Evolutionary conservation across 2,888 invertebrate genomes (phyloP).

Genomic region (Sceliomorpha sp.): DNA sequence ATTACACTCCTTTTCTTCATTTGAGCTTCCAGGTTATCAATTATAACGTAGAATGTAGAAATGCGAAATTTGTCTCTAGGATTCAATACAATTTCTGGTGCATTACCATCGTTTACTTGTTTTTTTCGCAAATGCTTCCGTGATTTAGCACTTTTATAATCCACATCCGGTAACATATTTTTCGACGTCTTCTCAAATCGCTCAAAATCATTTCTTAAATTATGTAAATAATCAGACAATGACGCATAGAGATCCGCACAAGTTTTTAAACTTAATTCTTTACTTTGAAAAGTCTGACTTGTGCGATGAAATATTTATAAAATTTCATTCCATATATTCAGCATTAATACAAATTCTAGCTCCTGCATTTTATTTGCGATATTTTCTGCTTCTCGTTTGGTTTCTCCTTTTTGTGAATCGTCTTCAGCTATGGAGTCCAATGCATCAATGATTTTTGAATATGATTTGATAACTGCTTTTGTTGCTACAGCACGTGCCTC

Average conservation of each 20-base stretch:
- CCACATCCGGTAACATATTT: conserved; percentile 26
- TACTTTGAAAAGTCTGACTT: conserved; percentile 16
- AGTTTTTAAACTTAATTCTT: conserved; percentile 21
- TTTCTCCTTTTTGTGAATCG: not conserved
- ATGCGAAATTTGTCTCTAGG: conserved; percentile 28
- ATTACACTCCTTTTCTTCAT: conserved; percentile 23
- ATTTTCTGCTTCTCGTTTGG: not conserved
- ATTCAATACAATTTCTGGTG: conserved; percentile 13
- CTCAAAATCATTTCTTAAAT: conserved; percentile 17
- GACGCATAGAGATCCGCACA: conserved; percentile 17
- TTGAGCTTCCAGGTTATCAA: conserved; percentile 21
- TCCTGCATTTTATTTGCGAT: conserved; percentile 1
- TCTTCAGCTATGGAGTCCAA: conserved; percentile 11
- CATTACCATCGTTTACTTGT: conserved; percentile 28
- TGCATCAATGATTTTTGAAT: conserved; percentile 18
- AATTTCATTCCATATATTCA: conserved; percentile 31
- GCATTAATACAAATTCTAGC: conserved; percentile 15
- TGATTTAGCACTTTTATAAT: conserved; percentile 21
- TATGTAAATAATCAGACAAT: conserved; percentile 20
- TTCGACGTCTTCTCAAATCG: conserved; percentile 24
- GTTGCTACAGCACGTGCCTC: conserved; percentile 17
- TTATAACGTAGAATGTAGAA: conserved; percentile 27
- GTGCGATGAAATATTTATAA: conserved; percentile 29
- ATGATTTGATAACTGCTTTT: conserved; percentile 14
- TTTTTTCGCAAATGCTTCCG: conserved; percentile 16